phyloP scores from a whole-genome alignment of 2,888 invertebrate genomes.

The Heliothis peltigera region DNA sequence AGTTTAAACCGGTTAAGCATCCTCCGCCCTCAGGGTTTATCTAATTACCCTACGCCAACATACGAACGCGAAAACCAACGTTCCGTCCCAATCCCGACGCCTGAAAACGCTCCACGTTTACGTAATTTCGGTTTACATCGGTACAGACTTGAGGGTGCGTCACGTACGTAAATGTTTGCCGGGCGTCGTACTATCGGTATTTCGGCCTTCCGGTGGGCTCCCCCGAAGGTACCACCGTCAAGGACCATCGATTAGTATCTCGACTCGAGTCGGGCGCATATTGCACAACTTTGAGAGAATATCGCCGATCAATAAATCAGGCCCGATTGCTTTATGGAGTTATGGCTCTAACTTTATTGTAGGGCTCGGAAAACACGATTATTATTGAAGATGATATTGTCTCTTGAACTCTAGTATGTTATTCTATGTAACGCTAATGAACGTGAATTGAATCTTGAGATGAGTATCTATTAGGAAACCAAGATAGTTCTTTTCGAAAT shows the following conservation, averaged over 20 bases:
- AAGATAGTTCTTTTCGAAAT: conserved; percentile 11
- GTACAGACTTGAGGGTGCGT: conserved; percentile 70
- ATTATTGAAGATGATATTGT: conserved; percentile 60
- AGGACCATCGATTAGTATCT: conserved; percentile 86
- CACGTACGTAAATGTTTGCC: conserved; percentile 86
- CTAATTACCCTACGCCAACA: conserved; percentile 87
- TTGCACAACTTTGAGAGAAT: conserved; percentile 82
- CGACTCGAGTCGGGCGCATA: conserved; percentile 76
- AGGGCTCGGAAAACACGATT: conserved; percentile 61
- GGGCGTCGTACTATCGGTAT: conserved; percentile 76
- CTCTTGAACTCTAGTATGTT: conserved; percentile 54
- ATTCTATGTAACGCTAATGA: conserved; percentile 28
- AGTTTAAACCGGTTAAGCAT: conserved; percentile 89
- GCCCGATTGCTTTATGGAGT: conserved; percentile 70
- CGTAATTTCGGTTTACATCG: conserved; percentile 71
- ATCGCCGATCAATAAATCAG: conserved; percentile 78
- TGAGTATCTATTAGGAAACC: conserved; percentile 15
- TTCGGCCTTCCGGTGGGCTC: conserved; percentile 76
- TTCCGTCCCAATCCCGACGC: conserved; percentile 65
- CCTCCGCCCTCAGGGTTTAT: conserved; percentile 87
- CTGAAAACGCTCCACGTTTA: conserved; percentile 74
- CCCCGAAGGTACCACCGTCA: conserved; percentile 75
- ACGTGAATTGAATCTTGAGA: conserved; percentile 40
- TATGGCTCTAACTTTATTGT: conserved; percentile 67
- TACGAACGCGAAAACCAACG: conserved; percentile 69